Base-by-base conservation (phyloP, 2,113 vertebrate species). In the Dascyllus trimaculatus region DNA sequence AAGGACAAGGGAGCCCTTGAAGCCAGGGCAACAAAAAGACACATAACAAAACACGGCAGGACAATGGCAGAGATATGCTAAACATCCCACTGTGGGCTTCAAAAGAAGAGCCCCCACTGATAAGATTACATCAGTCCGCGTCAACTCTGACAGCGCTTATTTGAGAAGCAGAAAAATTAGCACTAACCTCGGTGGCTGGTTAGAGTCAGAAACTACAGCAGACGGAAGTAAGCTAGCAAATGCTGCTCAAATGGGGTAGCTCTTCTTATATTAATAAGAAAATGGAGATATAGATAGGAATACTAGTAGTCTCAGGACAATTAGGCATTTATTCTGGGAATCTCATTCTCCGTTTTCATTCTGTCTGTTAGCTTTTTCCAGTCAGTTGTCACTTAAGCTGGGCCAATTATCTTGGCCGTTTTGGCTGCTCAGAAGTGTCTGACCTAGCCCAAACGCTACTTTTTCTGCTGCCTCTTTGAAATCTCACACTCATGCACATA, bases 331-430 rank as follows among this genome's bases (percentile, higher is more conserved):
- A 90, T 88, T 87, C 67, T 62, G 69, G 48, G 81, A 87, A 77
- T 88, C 69, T 76, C 80, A 38, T 87, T 88, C 81, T 85, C 77
- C 56, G 8, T 74, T 85, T 85, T 85, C 72, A 64, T 72, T 82
- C 82, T 56, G 75, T 88, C 84, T 87, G 93, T 92, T 88, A 84
- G 93, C 90, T 80, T 86, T 87, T 94, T 94, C 91, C 94, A 95
- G 94, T 96, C 93, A 94, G 95, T 92, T 93, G 94, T 94, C 95
- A 95, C 94, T 96, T 95, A 95, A 95, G 94, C 92, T 71, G 79
- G 95, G 95, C 95, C 96, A 96, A 97, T 96, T 96, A 96, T 95
- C 94, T 94, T 91, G 95, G 95, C 95, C 95, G 93, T 96, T 93
- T 92, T 89, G 91, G 89, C 93, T 93, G 91, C 94, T 96, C 95